These are phyloP conservation scores for Stenodera caucasica DNA, from an alignment of 2,888 invertebrate genomes.

Conservation along the genomic window DNA sequence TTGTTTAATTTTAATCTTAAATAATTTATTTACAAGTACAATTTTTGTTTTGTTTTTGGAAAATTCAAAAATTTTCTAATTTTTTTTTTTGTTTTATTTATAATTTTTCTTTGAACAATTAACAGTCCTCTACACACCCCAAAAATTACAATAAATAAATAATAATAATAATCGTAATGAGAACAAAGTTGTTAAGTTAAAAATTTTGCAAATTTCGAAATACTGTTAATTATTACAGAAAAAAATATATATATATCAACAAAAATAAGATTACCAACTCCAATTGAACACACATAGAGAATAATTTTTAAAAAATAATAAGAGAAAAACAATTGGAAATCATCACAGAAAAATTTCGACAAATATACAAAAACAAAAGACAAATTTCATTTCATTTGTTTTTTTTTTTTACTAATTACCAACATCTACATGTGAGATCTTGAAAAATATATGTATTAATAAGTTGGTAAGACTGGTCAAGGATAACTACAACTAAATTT, in stretches of 20 bases:
- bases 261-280: constrained; percentile 23
- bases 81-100: constrained; percentile 13
- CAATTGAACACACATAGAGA: constrained; percentile 8
- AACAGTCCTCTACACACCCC: constrained; percentile 50
- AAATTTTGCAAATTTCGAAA: constrained; percentile 36
- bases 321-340: constrained; percentile 15
- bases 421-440: constrained; percentile 27
- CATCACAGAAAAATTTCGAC: constrained; percentile 24
- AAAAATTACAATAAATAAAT: constrained; percentile 48
- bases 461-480: constrained; percentile 25
- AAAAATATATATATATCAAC: constrained; percentile 6
- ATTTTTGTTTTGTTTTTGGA: constrained; percentile 14
- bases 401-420: constrained; percentile 12
- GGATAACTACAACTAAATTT: constrained; percentile 13
- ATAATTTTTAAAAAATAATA: not conserved
- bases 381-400: no score
- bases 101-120: constrained; percentile 45
- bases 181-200: constrained; percentile 38
- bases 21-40: constrained; percentile 20
- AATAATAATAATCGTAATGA: no score
- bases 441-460: constrained; percentile 8
- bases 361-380: constrained; percentile 17
- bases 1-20: not conserved
- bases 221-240: constrained; percentile 30
- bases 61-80: constrained; percentile 24